Base-by-base conservation (phyloP, 2,888 invertebrate species). In the Sylvicola cinctus region DNA sequence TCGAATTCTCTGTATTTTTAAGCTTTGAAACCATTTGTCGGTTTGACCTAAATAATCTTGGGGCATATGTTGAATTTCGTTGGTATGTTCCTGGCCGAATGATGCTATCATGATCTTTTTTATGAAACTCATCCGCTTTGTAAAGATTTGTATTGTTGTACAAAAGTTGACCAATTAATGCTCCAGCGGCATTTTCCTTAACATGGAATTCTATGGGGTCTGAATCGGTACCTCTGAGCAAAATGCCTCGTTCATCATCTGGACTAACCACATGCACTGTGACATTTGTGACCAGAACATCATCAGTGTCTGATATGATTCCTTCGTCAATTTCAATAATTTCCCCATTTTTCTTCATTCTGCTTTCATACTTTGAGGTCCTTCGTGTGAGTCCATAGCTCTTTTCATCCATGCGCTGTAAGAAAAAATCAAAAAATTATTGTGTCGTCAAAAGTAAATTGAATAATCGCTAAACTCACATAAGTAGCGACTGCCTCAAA, bases 201-300 rank as follows among this genome's bases (percentile, higher is more conserved):
- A 79, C 75, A 41, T 72, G 72, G 45, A 81, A 83, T 39, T 74
- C 69, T 14, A 81, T 65, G 1, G 76, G 71, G 35, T 74, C 68
- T 46, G 74, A 69, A 31, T 66, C 66, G 36, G 72, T 70, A 41
- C 75, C 74, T 46, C 75, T 76, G 46, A 71, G 63, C 37, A 75
- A 60, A 39, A 72, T 63, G 39, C 69, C 70, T 53, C 68, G 67
- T 40, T 75, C 70, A 45, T 77, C 75, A 40, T 74, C 70, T 0
- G 76, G 74, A 52, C 75, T 74, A 0, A 84, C 83, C 8, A 85
- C 72, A 45, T 83, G 81, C 33, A 85, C 73, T 7, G 83, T 81
- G 1, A 85, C 74, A 46, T 85, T 84, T 2, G 87, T 85, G 5
- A 76, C 67, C 16, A 85, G 63, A 11, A 75, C 72, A 15, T 75